phyloP scores from a whole-genome alignment of 2,888 invertebrate genomes.

The Leuctra nigra region DNA sequence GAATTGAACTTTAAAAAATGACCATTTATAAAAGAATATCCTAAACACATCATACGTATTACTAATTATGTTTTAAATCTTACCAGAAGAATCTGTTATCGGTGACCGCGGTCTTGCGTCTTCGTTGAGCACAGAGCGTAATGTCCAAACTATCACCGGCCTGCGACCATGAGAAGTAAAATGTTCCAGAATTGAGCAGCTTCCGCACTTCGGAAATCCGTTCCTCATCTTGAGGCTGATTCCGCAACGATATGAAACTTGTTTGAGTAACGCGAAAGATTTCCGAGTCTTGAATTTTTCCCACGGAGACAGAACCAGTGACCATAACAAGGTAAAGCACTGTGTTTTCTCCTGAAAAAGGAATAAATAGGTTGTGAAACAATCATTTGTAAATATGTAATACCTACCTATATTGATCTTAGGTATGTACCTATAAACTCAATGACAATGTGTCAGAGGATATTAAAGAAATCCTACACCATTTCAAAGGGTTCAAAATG shows the following conservation, averaged over 20 bases:
- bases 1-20: no score
- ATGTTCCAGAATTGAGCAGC: slow-evolving; percentile 94
- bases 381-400: no score
- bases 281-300: slow-evolving; percentile 91
- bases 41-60: no score
- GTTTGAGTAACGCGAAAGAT: slow-evolving; percentile 93
- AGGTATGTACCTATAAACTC: no score
- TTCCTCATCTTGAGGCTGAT: slow-evolving; percentile 55
- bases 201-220: slow-evolving; percentile 64
- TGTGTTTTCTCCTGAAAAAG: slow-evolving; percentile 58
- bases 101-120: slow-evolving; percentile 68
- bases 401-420: no score
- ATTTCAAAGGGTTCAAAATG: no score
- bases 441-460: no score
- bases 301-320: slow-evolving; percentile 93
- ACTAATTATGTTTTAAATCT: no score
- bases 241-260: slow-evolving; percentile 80
- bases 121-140: slow-evolving; percentile 88
- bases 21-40: no score
- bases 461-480: no score
- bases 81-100: slow-evolving; percentile 98
- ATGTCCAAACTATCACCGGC: slow-evolving; percentile 69
- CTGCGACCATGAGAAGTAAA: slow-evolving; percentile 87
- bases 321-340: slow-evolving; percentile 87
- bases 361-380: no score